Base-by-base conservation (phyloP, 2,113 vertebrate species). In the Upupa epops region DNA sequence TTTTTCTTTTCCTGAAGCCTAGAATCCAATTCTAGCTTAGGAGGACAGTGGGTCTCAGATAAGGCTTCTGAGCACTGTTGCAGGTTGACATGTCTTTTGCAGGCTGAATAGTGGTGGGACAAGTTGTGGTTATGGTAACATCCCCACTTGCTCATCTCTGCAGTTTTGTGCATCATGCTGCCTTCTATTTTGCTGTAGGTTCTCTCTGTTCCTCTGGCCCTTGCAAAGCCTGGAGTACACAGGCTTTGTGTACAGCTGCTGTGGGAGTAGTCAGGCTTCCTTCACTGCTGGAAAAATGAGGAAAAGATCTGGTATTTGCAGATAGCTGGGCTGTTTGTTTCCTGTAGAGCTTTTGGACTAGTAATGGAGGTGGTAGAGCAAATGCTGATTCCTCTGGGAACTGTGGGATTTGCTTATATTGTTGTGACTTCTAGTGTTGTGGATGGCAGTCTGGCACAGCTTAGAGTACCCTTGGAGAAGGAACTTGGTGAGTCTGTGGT, bases 401-500 rank as follows among this genome's bases (percentile, higher is more conserved):
- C 42, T 80, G 42, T 0, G 2, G 69, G 13, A 32, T 83, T 72
- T 84, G 36, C 15, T 56, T 76, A 12, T 6, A 1, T 17, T 83
- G 8, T 46, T 3, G 0, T 54, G 31, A 28, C 37, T 18, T 13
- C 24, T n/a, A 65, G 36, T 36, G 70, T 71, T 60, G 11, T 1
- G 5, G 59, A 6, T 22, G 37, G 26, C 46, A 42, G 42, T 11
- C 56, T 65, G 32, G 46, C 9, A 45, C 26, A 37, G 52, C 29
- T 74, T 32, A 32, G 45, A 86, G 31, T 28, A 26, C 48, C 34
- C 42, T 83, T n/a, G 42, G 4, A 17, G n/a, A 13, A 55, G 42
- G 54, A 76, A 45, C 32, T 75, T 34, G 0, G 0, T 9, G 32
- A 42, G 2, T 54, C 32, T 37, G 11, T 7, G 13, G 13, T 17